A percentile compares a stretch with the other conserved stretches of the same genome.
phyloP scores from a whole-genome alignment of 2,797 vertebrate species.

The Nannoperca australis region DNA sequence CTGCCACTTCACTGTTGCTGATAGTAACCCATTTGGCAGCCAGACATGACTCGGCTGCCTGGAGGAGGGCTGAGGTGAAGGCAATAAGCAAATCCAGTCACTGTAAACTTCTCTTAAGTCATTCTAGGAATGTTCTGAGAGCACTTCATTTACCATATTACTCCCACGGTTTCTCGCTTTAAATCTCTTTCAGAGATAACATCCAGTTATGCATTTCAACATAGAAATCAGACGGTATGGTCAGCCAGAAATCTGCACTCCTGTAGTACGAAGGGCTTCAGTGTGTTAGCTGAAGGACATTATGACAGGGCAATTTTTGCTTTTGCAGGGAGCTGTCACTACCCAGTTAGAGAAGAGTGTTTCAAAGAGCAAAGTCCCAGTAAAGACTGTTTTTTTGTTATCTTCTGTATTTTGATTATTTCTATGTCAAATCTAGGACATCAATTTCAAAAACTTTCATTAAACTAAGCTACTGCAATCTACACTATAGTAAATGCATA shows the following conservation, averaged over 20 bases:
- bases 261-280: constrained; percentile 6
- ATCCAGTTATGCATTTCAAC: constrained; percentile 19
- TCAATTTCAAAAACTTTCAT: background rate
- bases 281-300: constrained; percentile 24
- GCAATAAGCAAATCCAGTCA: constrained; percentile 58
- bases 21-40: constrained; percentile 78
- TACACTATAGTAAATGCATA: background rate
- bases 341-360: background rate
- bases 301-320: background rate
- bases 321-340: constrained; percentile 5
- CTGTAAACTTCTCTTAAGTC: constrained; percentile 51
- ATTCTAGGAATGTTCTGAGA: constrained; percentile 50
- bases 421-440: background rate
- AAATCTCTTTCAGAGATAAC: constrained; percentile 6
- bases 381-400: background rate
- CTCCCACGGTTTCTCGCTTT: constrained; percentile 16
- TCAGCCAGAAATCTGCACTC: constrained; percentile 28
- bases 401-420: background rate
- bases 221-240: constrained; percentile 21
- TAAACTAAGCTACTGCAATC: background rate
- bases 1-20: constrained; percentile 72
- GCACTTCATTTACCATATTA: constrained; percentile 27
- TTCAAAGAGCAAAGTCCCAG: constrained; percentile 23
- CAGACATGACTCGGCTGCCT: constrained; percentile 64
- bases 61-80: constrained; percentile 51